phyloP scores from a whole-genome alignment of 1,140 invertebrate species.

The Trichoplusia ni region DNA sequence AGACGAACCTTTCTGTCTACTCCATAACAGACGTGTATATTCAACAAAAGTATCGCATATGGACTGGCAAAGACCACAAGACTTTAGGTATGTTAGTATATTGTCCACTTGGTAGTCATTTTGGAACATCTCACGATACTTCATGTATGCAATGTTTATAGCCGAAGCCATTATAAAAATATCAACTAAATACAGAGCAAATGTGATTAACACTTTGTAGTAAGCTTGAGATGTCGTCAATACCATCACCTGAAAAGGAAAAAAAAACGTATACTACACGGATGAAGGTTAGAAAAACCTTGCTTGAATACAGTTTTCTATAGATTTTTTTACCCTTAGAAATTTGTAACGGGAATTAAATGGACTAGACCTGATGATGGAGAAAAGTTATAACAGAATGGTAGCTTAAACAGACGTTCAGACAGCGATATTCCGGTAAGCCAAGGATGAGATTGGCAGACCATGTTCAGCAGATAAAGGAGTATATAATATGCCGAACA shows the following conservation, averaged over 20 bases:
- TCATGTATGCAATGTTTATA: constrained; percentile 55
- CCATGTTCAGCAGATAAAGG: too few relatives aligned
- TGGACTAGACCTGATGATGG: too few relatives aligned
- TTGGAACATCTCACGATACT: constrained; percentile 56
- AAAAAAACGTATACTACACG: constrained; percentile 38
- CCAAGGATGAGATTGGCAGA: too few relatives aligned
- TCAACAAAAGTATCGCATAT: constrained; percentile 50
- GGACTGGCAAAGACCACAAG: constrained; percentile 50
- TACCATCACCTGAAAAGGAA: constrained; percentile 45
- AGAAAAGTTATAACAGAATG: too few relatives aligned
- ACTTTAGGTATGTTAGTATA: constrained; percentile 47
- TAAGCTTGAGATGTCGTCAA: constrained; percentile 47
- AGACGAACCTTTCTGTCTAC: constrained; percentile 2
- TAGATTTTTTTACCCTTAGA: too few relatives aligned
- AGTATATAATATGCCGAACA: too few relatives aligned
- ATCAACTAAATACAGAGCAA: constrained; percentile 50
- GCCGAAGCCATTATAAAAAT: constrained; percentile 60
- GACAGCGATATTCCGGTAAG: too few relatives aligned
- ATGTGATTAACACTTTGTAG: constrained; percentile 55
- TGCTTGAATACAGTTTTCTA: too few relatives aligned
- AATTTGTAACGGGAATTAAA: too few relatives aligned
- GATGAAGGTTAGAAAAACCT: too few relatives aligned
- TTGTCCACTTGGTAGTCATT: constrained; percentile 57
- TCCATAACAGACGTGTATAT: constrained; percentile 62
- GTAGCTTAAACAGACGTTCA: too few relatives aligned